Percentiles rank a stretch among this genome's conserved stretches.
Evolutionary conservation across 2,888 invertebrate genomes (phyloP).

Genomic region (Nebria brevicollis): DNA sequence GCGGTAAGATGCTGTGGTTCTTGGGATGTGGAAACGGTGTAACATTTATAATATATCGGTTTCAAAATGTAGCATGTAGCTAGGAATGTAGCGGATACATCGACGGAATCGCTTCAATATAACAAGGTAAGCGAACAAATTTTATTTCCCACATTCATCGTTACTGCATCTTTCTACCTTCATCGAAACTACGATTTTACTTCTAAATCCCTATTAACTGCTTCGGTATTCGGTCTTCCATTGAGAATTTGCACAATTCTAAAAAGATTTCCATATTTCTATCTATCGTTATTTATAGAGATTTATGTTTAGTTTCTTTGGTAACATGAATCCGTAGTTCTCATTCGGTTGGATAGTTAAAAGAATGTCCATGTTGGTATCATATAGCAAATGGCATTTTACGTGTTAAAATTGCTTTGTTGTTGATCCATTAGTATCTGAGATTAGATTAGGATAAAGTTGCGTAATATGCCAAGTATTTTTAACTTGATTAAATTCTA

Average conservation of each 20-base stretch:
- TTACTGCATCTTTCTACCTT: neutral
- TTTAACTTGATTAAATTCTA: neutral
- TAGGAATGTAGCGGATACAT: conserved; percentile 8
- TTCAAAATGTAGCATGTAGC: conserved; percentile 39
- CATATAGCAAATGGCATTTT: neutral
- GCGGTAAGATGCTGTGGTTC: conserved; percentile 21
- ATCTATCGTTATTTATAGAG: too few relatives aligned
- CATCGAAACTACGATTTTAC: neutral
- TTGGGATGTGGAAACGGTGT: conserved; percentile 42
- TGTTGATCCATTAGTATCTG: neutral
- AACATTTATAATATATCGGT: conserved; percentile 31
- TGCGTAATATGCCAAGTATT: neutral
- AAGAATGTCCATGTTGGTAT: too few relatives aligned
- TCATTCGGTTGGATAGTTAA: too few relatives aligned
- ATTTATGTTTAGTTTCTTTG: too few relatives aligned
- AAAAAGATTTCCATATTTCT: too few relatives aligned
- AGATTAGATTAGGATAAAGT: neutral
- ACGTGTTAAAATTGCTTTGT: neutral
- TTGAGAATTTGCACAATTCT: too few relatives aligned
- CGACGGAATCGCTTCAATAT: neutral
- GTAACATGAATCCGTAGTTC: too few relatives aligned
- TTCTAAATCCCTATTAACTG: too few relatives aligned
- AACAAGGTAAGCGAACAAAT: neutral
- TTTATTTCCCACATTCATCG: neutral
- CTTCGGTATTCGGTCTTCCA: too few relatives aligned